Percentiles rank a stretch among this genome's conserved stretches.
phyloP scores from a whole-genome alignment of 2,888 invertebrate genomes.

The Artemia sp. region DNA sequence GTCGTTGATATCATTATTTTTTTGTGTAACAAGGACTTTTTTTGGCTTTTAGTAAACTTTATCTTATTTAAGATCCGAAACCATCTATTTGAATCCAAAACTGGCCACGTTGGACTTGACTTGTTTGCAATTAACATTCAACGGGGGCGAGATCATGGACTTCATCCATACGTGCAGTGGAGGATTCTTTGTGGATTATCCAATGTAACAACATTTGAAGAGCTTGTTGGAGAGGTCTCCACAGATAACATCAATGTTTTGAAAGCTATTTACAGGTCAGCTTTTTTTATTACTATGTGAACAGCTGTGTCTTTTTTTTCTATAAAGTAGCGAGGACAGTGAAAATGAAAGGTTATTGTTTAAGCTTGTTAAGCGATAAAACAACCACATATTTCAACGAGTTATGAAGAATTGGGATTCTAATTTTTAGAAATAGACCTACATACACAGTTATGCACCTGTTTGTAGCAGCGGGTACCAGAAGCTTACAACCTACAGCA shows the following conservation, averaged over 20 bases:
- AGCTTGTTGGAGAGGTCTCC: constrained; percentile 48
- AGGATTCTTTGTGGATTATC: constrained; percentile 54
- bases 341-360: too few species aligned
- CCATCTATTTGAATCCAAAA: constrained; percentile 45
- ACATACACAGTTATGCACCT: too few species aligned
- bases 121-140: constrained; percentile 73
- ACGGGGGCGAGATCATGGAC: constrained; percentile 69
- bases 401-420: too few species aligned
- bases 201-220: constrained; percentile 42
- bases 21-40: too few species aligned
- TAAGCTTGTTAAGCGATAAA: too few species aligned
- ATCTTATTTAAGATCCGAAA: constrained; percentile 41
- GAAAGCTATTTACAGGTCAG: constrained; percentile 24
- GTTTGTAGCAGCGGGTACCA: too few species aligned
- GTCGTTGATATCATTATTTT: neutral
- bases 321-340: too few species aligned
- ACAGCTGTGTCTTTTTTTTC: too few species aligned
- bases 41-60: constrained; percentile 26
- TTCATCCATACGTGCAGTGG: constrained; percentile 60
- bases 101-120: constrained; percentile 49
- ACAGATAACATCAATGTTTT: constrained; percentile 36
- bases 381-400: too few species aligned
- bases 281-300: neutral
- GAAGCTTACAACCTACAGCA: too few species aligned
- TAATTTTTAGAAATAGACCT: too few species aligned